These are phyloP conservation scores for Sinocyclocheilus anophthalmus DNA, from an alignment of 2,113 vertebrate genomes.

Conservation along the genomic window DNA sequence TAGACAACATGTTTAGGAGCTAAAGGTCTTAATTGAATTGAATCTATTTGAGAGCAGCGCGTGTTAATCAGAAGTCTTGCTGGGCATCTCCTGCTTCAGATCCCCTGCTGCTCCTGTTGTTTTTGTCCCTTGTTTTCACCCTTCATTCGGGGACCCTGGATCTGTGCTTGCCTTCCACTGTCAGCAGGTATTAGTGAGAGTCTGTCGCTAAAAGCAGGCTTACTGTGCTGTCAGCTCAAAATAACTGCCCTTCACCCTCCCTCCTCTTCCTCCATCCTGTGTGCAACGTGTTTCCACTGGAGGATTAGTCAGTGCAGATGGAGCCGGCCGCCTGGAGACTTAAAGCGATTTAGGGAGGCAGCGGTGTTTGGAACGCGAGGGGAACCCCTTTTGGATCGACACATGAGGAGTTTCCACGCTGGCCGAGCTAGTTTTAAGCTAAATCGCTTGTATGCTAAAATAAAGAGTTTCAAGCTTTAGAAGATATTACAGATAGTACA, in stretches of 20 bases:
- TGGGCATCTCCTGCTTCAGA: not conserved
- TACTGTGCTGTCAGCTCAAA: constrained; percentile 53
- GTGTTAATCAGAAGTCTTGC: constrained; percentile 31
- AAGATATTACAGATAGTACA: not conserved
- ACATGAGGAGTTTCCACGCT: constrained; percentile 13
- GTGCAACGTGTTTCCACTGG: constrained; percentile 50
- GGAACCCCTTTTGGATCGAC: constrained; percentile 11
- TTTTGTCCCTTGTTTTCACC: constrained; percentile 21
- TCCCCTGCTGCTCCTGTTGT: constrained; percentile 21
- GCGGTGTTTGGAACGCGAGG: constrained; percentile 15
- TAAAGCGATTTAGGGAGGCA: constrained; percentile 49
- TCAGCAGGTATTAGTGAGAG: constrained; percentile 53
- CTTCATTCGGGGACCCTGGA: constrained; percentile 63
- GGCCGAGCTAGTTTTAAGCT: not conserved
- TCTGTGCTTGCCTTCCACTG: constrained; percentile 76
- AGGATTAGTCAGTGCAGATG: constrained; percentile 53
- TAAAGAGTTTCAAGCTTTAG: not conserved
- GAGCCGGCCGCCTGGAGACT: constrained; percentile 42
- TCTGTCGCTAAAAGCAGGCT: constrained; percentile 57
- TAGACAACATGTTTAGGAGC: not conserved
- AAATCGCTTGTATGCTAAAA: not conserved
- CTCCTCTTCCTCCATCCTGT: constrained; percentile 43
- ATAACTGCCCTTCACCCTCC: constrained; percentile 55
- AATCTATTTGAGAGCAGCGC: not conserved
- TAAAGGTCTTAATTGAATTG: constrained; percentile 32